Evolutionary conservation across 2,113 vertebrate genomes (phyloP).

Genomic region (Clarias gariepinus): DNA sequence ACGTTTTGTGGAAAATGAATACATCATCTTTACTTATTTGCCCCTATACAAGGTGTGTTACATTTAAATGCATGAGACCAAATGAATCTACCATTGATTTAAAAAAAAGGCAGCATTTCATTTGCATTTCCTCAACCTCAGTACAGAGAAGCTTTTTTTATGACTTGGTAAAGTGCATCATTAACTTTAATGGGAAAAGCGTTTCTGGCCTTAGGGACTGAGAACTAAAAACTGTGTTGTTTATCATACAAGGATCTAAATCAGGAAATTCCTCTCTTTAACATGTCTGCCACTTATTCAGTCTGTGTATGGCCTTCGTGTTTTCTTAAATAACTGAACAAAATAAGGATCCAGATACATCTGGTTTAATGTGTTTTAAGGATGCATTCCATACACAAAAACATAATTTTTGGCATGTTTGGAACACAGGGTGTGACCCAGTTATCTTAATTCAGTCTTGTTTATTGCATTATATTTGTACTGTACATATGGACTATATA

Average conservation of each 20-base stretch:
- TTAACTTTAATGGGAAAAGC: slow-evolving; percentile 21
- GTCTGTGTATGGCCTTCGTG: neutral
- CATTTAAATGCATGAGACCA: neutral
- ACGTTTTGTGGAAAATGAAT: neutral
- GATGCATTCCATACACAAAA: neutral
- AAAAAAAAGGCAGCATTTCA: neutral
- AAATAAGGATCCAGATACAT: neutral
- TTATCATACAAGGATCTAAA: slow-evolving; percentile 6
- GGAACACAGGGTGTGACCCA: neutral
- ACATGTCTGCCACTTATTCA: neutral
- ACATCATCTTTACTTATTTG: neutral
- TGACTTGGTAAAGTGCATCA: slow-evolving; percentile 8
- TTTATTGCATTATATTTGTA: slow-evolving; percentile 8
- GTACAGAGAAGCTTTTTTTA: neutral
- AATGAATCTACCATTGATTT: neutral
- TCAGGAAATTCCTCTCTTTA: slow-evolving; percentile 2
- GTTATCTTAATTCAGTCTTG: neutral
- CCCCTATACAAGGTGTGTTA: too few species aligned
- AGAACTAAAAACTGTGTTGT: neutral
- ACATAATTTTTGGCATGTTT: neutral
- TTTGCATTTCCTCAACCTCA: neutral
- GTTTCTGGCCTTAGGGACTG: neutral
- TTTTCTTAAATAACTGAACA: neutral
- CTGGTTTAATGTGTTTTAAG: neutral
- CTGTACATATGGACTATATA: neutral